A percentile compares a stretch with the other conserved stretches of the same genome.
Evolutionary conservation across 1,140 invertebrate genomes (phyloP).

Genomic region (Drosophila rufa): DNA sequence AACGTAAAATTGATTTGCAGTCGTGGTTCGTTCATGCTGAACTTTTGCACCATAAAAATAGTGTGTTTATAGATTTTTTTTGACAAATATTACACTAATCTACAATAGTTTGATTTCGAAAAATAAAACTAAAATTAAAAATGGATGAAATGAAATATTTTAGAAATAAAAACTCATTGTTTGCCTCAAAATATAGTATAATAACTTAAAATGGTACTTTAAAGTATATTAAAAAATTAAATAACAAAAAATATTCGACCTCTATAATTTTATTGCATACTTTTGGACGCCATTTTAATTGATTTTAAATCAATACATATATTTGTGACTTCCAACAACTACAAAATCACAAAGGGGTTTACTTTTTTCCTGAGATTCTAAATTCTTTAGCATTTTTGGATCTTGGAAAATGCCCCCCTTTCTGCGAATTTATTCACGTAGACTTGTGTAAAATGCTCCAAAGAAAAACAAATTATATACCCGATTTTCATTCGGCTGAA

Average conservation of each 20-base stretch:
- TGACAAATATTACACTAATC: background rate
- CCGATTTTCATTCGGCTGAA: background rate
- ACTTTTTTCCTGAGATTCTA: no score
- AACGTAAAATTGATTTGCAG: constrained; percentile 37
- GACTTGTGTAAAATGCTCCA: background rate
- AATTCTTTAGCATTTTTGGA: no score
- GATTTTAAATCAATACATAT: background rate
- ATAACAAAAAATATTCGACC: background rate
- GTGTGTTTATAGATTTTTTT: constrained; percentile 11
- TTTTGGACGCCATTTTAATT: background rate
- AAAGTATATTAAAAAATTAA: no score
- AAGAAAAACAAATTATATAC: background rate
- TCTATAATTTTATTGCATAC: no score
- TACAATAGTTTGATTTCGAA: background rate
- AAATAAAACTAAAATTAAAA: background rate
- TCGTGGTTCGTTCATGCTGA: background rate
- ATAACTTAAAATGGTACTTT: no score
- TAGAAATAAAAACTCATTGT: no score
- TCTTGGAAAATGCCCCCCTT: background rate
- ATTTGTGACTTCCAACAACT: no score
- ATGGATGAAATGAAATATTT: background rate
- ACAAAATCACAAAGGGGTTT: no score
- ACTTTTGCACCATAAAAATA: constrained; percentile 10
- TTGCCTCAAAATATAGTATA: no score
- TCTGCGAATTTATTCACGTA: background rate